Base-by-base conservation (phyloP, 1,140 invertebrate genomes). In the Phocides pigmalion region DNA sequence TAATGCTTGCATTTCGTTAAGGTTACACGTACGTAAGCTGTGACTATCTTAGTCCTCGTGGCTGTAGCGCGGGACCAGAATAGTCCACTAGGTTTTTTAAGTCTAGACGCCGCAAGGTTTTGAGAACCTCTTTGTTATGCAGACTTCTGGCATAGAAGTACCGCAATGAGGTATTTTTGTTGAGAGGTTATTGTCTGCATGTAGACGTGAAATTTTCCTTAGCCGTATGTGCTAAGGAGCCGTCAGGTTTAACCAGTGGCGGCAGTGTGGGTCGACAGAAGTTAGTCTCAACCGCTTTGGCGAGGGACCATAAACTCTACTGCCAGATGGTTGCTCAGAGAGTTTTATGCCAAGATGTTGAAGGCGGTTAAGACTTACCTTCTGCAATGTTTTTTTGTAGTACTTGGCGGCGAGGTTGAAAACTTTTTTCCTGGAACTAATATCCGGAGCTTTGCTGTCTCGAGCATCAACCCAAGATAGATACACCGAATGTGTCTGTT, bases 201-300 rank as follows among this genome's bases (percentile, higher is more conserved):
- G n/a, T n/a, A n/a, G n/a, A n/a, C n/a, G n/a, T n/a, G n/a, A n/a
- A n/a, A n/a, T n/a, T n/a, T n/a, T n/a, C n/a, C n/a, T n/a, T n/a
- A 3, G 25, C 25, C 1, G 25, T 8, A 8, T 0, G 93, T 22
- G 35, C 12, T 3, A 20, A 12, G 1, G 20, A 28, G 20, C 22
- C 12, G 3, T 50, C 12, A 9, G 16, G 19, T 50, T 3, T 39
- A 9, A 39, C 11, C 12, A 39, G 3, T 14, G 35, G 4, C n/a
- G 35, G 35, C n/a, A 39, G 11, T 0, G 35, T 12, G 12, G 35
- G 35, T 9, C 9, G n/a, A 14, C 11, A 9, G 12, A 39, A 39
- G 35, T 39, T 39, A 2, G 35, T 3, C 35, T 39, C 35, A 39
- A 39, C 9, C 35, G 35, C n/a, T n/a, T 39, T 39, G 4, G 35